Evolutionary conservation across 2,888 invertebrate genomes (phyloP).

Genomic region (Clusia tigrina): DNA sequence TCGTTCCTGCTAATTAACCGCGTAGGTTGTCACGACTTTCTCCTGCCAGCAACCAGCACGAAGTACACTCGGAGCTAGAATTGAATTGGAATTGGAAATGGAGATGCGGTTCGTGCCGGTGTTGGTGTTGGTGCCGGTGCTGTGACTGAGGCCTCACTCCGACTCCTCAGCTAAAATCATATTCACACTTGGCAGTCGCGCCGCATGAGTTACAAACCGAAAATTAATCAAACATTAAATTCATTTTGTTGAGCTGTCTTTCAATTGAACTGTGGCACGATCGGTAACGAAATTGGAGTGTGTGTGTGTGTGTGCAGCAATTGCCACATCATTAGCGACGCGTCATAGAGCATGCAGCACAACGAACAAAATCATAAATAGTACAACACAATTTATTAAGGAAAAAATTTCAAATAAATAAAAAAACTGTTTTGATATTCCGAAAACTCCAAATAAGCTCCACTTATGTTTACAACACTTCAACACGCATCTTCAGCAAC

Average conservation of each 20-base stretch:
- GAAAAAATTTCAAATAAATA: not conserved
- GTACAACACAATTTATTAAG: no score
- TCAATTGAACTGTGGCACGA: constrained; percentile 18
- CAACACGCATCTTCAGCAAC: constrained; percentile 9
- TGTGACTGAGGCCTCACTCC: no score
- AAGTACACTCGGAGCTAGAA: no score
- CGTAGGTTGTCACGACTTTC: constrained; percentile 9
- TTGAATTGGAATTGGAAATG: no score
- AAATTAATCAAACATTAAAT: constrained; percentile 49
- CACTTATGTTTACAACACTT: constrained; percentile 7
- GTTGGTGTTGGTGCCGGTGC: no score
- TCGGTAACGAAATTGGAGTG: not conserved
- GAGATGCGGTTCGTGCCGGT: no score
- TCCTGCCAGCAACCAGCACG: constrained; percentile 4
- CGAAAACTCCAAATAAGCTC: constrained; percentile 22
- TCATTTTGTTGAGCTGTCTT: constrained; percentile 49
- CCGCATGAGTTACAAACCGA: constrained; percentile 7
- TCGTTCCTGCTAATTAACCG: not conserved
- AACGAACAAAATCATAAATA: not conserved
- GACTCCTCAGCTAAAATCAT: no score
- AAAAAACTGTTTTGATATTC: no score
- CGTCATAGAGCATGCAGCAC: not conserved
- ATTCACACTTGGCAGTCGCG: not conserved
- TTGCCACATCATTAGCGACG: constrained; percentile 49
- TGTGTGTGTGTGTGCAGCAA: constrained; percentile 4